These are phyloP conservation scores for Rhinopomastus cyanomelas DNA, from an alignment of 2,113 vertebrate species.

Conservation along the genomic window DNA sequence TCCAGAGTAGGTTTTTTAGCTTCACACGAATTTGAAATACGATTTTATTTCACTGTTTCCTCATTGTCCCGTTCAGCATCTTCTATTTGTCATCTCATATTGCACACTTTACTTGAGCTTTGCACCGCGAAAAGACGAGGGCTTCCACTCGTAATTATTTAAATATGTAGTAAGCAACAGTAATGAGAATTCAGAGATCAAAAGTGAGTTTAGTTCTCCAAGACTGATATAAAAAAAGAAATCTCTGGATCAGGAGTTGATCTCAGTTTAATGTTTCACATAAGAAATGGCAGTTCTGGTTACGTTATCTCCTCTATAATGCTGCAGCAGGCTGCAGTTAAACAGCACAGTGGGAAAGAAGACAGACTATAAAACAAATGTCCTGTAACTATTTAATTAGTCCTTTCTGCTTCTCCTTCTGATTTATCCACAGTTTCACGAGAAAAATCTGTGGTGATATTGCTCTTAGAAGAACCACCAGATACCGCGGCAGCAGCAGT, in stretches of 20 bases:
- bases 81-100: background rate
- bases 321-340: background rate
- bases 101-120: background rate
- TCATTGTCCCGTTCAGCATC: background rate
- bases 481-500: background rate
- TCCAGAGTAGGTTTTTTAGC: background rate
- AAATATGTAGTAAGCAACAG: background rate
- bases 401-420: slow-evolving; percentile 38
- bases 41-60: background rate
- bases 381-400: slow-evolving; percentile 33
- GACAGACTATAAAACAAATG: slow-evolving; percentile 33
- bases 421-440: slow-evolving; percentile 35
- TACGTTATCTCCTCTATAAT: background rate
- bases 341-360: background rate
- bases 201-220: background rate
- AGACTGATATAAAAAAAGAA: background rate
- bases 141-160: background rate
- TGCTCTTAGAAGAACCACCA: background rate
- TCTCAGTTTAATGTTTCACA: background rate
- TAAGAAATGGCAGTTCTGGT: slow-evolving; percentile 16
- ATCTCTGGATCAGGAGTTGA: background rate
- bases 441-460: background rate
- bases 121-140: background rate
- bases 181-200: background rate
- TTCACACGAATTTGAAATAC: background rate